Base-by-base conservation (phyloP, 1,140 invertebrate genomes). In the Mesaphorura yosii region DNA sequence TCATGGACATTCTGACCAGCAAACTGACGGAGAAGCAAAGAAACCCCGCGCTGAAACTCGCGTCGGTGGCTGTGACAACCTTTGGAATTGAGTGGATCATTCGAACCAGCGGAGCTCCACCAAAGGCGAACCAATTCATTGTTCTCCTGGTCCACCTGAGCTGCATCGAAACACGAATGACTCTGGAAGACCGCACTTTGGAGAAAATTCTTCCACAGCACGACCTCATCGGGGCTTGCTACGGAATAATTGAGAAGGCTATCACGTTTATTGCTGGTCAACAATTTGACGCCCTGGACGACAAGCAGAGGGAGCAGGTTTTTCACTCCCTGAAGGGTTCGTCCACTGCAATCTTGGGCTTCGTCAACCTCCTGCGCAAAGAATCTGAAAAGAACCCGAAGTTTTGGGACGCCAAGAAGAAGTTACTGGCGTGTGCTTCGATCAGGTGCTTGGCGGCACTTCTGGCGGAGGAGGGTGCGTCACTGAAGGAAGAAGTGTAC, bases 151-250 rank as follows among this genome's bases (percentile, higher is more conserved):
- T 91, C 48, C 88, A 93, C 68, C 68, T 95, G 19, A 80, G 83
- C 57, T 86, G 86, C 45, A 87, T 95, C 66, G 90, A 94, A 75
- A 80, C 92, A 2, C 77, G 88, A 63, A 92, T 95, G 86, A 83
- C 88, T 63, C 69, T 93, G 38, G 89, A 95, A 66, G 85, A 88
- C 55, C 82, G 83, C 60, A 64, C 63, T 25, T 73, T 90, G 54
- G 84, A 88, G 66, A 75, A 83, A 66, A 80, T 87, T 6, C 76
- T 82, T 64, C 69, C 74, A 26, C 81, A 86, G 70, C 78, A 77
- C 23, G 81, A 88, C 45, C 71, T 92, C 17, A 74, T 92, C 1
- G 81, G 81, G 20, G 75, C 84, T 37, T 93, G 88, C 65, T 94
- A 91, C 60, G 73, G 79, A 41, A 80, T 91, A 29, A 69, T 94